phyloP scores from a whole-genome alignment of 2,888 invertebrate species.

The Mythimna pallens region DNA sequence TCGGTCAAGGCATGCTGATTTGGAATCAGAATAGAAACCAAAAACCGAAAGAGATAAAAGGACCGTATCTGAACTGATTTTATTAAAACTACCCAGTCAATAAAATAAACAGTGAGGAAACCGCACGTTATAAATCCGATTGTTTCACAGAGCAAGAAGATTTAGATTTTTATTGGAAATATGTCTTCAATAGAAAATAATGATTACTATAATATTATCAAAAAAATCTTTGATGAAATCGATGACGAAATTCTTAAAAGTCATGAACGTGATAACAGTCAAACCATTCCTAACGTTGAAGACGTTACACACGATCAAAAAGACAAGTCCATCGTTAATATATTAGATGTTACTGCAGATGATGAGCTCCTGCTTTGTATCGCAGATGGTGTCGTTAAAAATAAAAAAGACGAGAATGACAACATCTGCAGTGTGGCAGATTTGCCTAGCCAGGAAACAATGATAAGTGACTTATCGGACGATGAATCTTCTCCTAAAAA shows the following conservation, averaged over 20 bases:
- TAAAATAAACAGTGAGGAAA: slow-evolving; percentile 33
- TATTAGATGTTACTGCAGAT: slow-evolving; percentile 40
- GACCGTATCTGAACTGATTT: slow-evolving; percentile 39
- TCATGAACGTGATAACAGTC: slow-evolving; percentile 48
- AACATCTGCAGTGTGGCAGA: slow-evolving; percentile 57
- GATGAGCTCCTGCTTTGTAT: slow-evolving; percentile 66
- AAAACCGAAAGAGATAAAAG: too few relatives aligned
- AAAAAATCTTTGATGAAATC: slow-evolving; percentile 62
- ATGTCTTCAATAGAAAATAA: slow-evolving; percentile 44
- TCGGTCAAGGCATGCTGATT: too few relatives aligned
- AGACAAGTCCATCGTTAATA: slow-evolving; percentile 55
- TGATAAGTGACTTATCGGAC: slow-evolving; percentile 76
- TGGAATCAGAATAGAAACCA: too few relatives aligned
- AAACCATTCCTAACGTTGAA: slow-evolving; percentile 50
- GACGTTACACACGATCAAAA: slow-evolving; percentile 81
- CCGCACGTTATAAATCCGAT: slow-evolving; percentile 60
- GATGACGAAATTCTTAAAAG: background rate
- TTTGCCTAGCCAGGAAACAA: slow-evolving; percentile 32
- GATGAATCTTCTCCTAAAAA: slow-evolving; percentile 78
- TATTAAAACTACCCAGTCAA: slow-evolving; percentile 22
- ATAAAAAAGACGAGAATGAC: slow-evolving; percentile 45
- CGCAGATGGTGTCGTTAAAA: slow-evolving; percentile 61
- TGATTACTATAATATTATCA: slow-evolving; percentile 30
- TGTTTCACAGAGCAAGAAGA: slow-evolving; percentile 76
- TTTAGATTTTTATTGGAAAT: background rate